Percentiles rank a stretch among this genome's conserved stretches.
Conservation (phyloP, 1,140 invertebrate genomes). For the Trinorchestia longiramus region DNA sequence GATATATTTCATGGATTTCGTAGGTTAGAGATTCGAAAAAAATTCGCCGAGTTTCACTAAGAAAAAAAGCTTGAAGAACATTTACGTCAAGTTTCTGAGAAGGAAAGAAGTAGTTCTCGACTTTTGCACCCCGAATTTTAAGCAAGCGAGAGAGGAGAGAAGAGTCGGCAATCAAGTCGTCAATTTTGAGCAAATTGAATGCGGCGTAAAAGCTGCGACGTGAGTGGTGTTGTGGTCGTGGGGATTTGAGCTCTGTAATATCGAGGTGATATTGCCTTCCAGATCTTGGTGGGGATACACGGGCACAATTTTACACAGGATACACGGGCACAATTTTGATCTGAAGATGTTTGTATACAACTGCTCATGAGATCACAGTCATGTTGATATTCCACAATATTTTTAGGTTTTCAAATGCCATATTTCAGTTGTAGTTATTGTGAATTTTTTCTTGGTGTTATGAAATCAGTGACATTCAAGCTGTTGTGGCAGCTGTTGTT, state of each 20-base stretch:
- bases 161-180: not conserved
- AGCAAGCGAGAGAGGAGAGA: not conserved
- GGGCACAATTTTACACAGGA: not conserved
- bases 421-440: not conserved
- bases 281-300: not conserved
- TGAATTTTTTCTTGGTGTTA: not conserved
- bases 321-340: not conserved
- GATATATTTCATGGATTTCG: not conserved
- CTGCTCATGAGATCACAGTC: not conserved
- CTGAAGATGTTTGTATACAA: not conserved
- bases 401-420: not conserved
- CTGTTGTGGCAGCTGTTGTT: not conserved
- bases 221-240: not conserved
- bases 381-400: not conserved
- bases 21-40: not conserved
- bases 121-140: not conserved
- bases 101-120: not conserved
- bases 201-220: not conserved
- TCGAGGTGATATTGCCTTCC: not conserved
- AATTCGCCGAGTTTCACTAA: not conserved
- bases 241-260: not conserved
- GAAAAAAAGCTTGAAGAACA: not conserved
- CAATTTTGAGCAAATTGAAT: conserved; percentile 9
- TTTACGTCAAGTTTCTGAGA: not conserved
- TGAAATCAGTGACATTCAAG: not conserved